Conservation (phyloP, 2,797 vertebrate species). For the Stomatorhinus walkeri region DNA sequence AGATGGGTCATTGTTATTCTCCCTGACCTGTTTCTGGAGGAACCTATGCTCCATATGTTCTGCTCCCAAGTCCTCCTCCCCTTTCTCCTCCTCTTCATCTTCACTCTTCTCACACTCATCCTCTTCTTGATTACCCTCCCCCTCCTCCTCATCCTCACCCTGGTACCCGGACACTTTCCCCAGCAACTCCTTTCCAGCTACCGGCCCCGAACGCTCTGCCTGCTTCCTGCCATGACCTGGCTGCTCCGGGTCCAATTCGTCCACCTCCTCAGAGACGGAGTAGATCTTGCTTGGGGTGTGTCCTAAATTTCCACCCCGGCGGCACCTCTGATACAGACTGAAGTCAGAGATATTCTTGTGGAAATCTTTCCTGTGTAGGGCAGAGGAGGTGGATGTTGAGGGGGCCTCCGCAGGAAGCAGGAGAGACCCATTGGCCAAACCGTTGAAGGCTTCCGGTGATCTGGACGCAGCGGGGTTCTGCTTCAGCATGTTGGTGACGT, state of each 20-base stretch:
- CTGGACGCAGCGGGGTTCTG: conserved; percentile 58
- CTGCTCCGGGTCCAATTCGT: conserved; percentile 60
- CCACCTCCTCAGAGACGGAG: conserved; percentile 80
- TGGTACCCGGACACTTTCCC: conserved; percentile 9
- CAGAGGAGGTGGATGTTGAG: not conserved
- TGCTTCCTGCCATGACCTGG: conserved; percentile 33
- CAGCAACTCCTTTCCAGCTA: not conserved
- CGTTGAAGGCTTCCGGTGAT: conserved; percentile 60
- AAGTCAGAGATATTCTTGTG: conserved; percentile 71
- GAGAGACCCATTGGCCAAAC: conserved; percentile 73
- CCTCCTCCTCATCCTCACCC: conserved; percentile 23
- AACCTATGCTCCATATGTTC: conserved; percentile 26
- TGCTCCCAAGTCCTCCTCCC: conserved; percentile 8
- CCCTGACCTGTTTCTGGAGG: conserved; percentile 25
- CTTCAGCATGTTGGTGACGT: conserved; percentile 77
- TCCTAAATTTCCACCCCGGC: conserved; percentile 52
- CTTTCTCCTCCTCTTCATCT: conserved; percentile 28
- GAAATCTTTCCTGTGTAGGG: conserved; percentile 57
- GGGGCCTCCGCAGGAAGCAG: conserved; percentile 32
- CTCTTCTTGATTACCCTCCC: conserved; percentile 15
- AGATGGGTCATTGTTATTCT: conserved; percentile 25
- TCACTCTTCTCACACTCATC: conserved; percentile 11
- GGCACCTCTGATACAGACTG: conserved; percentile 71
- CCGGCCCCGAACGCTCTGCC: not conserved
- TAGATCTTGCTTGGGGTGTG: conserved; percentile 67